Evolutionary conservation across 2,888 invertebrate genomes (phyloP).

Genomic region (Neoaliturus tenellus): DNA sequence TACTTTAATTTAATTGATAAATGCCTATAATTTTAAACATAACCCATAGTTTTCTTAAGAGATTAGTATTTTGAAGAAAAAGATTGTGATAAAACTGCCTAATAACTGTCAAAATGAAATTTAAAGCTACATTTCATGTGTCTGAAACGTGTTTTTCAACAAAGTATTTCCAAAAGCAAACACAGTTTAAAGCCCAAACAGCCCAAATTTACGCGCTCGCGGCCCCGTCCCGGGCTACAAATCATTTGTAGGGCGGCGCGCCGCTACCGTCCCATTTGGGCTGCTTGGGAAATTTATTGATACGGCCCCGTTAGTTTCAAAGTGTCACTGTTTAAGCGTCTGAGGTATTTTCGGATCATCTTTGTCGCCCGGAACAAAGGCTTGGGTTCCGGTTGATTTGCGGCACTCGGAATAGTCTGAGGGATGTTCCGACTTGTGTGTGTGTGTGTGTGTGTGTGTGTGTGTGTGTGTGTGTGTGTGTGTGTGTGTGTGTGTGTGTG

Average conservation of each 20-base stretch:
- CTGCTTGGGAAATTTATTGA: constrained; percentile 47
- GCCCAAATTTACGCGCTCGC: constrained; percentile 28
- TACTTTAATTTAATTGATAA: too few relatives aligned
- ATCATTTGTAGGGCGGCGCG: constrained; percentile 38
- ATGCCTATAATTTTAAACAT: too few relatives aligned
- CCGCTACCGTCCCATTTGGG: constrained; percentile 45
- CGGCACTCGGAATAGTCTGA: constrained; percentile 53
- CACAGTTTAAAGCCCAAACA: neutral
- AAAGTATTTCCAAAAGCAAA: neutral
- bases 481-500: neutral
- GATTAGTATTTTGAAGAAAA: too few relatives aligned
- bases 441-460: neutral
- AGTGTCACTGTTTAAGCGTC: constrained; percentile 46
- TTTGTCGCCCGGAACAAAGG: constrained; percentile 28
- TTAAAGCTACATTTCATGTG: too few relatives aligned
- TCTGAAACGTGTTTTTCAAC: too few relatives aligned
- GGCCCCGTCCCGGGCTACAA: neutral
- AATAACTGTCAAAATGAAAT: too few relatives aligned
- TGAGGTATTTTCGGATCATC: constrained; percentile 39
- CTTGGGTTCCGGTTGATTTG: constrained; percentile 52
- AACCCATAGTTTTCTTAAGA: too few relatives aligned
- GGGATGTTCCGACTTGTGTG: constrained; percentile 1
- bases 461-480: neutral
- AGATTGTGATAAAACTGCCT: too few relatives aligned
- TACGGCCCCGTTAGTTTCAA: constrained; percentile 47